Percentiles rank a stretch among this genome's conserved stretches.
These are phyloP conservation scores for Trachelus iudaicus DNA, from an alignment of 2,888 invertebrate species.

Conservation along the genomic window DNA sequence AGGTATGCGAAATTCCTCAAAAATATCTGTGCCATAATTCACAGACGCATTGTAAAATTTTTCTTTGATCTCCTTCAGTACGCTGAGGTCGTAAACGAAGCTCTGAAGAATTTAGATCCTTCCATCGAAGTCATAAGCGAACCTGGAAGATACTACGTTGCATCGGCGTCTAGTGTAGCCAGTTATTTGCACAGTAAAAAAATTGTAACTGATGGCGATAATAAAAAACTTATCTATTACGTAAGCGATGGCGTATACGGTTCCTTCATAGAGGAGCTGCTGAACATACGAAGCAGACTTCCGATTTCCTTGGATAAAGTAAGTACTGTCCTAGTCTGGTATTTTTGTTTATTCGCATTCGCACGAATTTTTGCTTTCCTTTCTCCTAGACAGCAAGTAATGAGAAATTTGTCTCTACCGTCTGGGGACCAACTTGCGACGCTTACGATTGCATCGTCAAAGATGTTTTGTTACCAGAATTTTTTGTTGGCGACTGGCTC, in stretches of 20 bases:
- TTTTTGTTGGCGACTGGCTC: constrained; percentile 73
- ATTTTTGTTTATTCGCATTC: neutral
- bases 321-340: constrained; percentile 3
- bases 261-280: constrained; percentile 70
- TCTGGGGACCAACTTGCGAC: constrained; percentile 77
- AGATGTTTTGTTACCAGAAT: constrained; percentile 66
- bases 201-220: constrained; percentile 46
- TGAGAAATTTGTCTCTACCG: constrained; percentile 46
- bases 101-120: constrained; percentile 65
- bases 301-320: constrained; percentile 42
- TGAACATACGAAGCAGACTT: constrained; percentile 35
- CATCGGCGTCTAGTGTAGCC: constrained; percentile 71
- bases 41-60: neutral
- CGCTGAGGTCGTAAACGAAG: constrained; percentile 67
- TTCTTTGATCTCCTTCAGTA: constrained; percentile 36
- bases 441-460: constrained; percentile 69
- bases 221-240: constrained; percentile 68
- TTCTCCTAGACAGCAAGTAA: constrained; percentile 30
- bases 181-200: constrained; percentile 69
- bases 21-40: neutral
- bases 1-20: constrained; percentile 50
- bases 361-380: neutral
- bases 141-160: constrained; percentile 74
- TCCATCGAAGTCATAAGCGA: constrained; percentile 68
- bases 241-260: constrained; percentile 75